These are phyloP conservation scores for Neogale vison DNA, from an alignment of 2,113 vertebrate species.

Conservation along the genomic window DNA sequence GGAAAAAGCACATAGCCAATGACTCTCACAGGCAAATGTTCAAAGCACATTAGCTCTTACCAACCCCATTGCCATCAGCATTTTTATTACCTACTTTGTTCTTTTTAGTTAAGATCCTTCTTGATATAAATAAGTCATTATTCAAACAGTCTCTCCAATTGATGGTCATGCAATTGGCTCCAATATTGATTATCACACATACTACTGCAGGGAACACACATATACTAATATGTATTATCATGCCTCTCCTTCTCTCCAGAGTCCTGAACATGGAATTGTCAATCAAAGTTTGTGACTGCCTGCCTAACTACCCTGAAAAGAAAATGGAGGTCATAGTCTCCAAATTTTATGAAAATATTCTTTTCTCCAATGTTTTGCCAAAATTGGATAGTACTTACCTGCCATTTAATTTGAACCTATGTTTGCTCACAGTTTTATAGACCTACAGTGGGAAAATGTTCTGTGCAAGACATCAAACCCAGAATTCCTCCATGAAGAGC, in stretches of 20 bases:
- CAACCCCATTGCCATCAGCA: not conserved
- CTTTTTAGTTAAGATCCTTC: not conserved
- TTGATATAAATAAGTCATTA: not conserved
- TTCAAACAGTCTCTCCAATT: not conserved
- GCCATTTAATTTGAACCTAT: not conserved
- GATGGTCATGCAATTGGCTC: not conserved
- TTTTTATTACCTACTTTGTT: not conserved
- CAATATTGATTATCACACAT: not conserved
- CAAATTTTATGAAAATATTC: not conserved
- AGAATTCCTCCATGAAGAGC: not conserved
- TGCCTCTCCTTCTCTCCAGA: not conserved
- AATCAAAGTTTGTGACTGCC: not conserved
- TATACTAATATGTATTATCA: no score
- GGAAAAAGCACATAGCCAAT: not conserved
- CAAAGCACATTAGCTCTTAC: not conserved
- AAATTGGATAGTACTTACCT: not conserved
- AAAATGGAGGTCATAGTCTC: not conserved
- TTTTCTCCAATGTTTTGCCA: not conserved
- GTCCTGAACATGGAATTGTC: not conserved
- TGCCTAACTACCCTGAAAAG: not conserved
- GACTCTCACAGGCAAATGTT: not conserved
- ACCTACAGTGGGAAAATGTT: not conserved
- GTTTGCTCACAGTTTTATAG: not conserved
- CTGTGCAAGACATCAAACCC: not conserved
- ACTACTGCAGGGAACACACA: not conserved